Base-by-base conservation (phyloP, 2,888 invertebrate species). In the Nineta flava region DNA sequence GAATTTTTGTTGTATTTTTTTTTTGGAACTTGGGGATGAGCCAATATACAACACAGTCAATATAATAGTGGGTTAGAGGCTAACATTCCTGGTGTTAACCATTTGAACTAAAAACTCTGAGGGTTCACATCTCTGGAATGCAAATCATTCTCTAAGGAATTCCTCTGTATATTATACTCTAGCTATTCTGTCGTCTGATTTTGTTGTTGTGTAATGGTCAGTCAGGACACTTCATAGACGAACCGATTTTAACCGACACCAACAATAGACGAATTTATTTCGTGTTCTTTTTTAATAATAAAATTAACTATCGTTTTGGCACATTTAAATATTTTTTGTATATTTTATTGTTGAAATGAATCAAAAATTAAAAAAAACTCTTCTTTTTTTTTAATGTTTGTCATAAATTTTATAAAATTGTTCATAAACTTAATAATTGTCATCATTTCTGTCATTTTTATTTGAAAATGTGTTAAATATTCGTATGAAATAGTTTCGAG, bases 31-130 rank as follows among this genome's bases (percentile, higher is more conserved):
- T 38, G 38, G 38, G 38, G 38, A 9, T 38, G 38, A 38, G 38
- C 38, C 38, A 38, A 38, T 5, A 13, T 3, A 38, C 3, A 38
- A 38, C 38, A 38, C n/a, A 38, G n/a, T 13, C 38, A 38, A 38
- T 38, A 15, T 38, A 38, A 13, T n/a, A 5, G 15, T 15, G 9
- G 38, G 38, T 38, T 26, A 13, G 12, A 44, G 44, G 44, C 26
- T 26, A 26, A 44, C 19, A 47, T 47, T 47, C 47, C 47, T 47
- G 47, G 47, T 47, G 47, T 47, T 47, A 47, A 47, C 47, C 47
- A 47, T 35, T 35, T 26, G 21, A 19, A 34, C 34, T 9, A 34
- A 47, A 46, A 44, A 44, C 47, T 47, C 15, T 19, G 26, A 26
- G 47, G 47, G 47, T 35, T 47, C 19, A 47, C 47, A 12, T 38